Evolutionary conservation across 2,113 vertebrate species (phyloP).

Genomic region (Oryctolagus cuniculus): mOryCun1.1 NC_091447.1:5927001-5927500

Average conservation of each 20-base stretch:
- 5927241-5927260: not conserved
- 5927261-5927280: not conserved
- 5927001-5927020: not conserved
- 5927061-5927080: slow-evolving; percentile 19
- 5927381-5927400: not conserved
- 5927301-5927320: not conserved
- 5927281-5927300: not conserved
- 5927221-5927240: not conserved
- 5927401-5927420: not conserved
- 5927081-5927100: not conserved
- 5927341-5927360: not conserved
- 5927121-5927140: not conserved
- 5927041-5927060: not conserved
- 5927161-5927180: not conserved
- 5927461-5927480: slow-evolving; percentile 76
- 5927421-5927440: not conserved
- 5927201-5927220: slow-evolving; percentile 18
- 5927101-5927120: not conserved
- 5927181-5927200: not conserved
- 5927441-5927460: slow-evolving; percentile 81
- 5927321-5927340: not conserved
- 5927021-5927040: not conserved
- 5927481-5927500: slow-evolving; percentile 82
- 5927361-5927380: not conserved
- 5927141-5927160: not conserved